Evolutionary conservation across 2,797 vertebrate species (phyloP), one percentile per base, ranked within the genome.

Genomic region (Botia almorhae): DNA sequence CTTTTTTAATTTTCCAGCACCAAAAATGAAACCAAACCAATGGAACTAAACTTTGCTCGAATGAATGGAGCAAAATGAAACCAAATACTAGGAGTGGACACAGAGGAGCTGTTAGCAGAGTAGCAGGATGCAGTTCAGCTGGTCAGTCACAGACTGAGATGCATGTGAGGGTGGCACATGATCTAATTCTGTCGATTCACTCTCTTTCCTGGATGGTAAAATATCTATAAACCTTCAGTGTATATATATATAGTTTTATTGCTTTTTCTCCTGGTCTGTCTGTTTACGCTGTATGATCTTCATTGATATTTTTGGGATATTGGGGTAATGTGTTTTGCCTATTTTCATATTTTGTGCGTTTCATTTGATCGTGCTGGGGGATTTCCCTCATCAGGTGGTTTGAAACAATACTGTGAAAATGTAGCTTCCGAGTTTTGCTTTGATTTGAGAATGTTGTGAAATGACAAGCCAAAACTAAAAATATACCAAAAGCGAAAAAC

Each of bases 401-500:
- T 88, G 84, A 92, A 87, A 89, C 83, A 82, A 88, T 90, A 92
- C 92, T 93, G 92, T 94, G 92, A 93, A 93, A 88, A 92, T 91
- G 89, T 93, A 93, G 90, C 92, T 93, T 93, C 89, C 88, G 85
- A 83, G 84, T 71, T 85, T 82, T 85, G 83, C 63, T 80, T 81
- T 75, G 79, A 89, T 89, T 26, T 75, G 85, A 85, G 86, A 91
- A 92, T 89, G 87, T 92, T 68, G 82, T 84, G 82, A 89, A 81
- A 83, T 74, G 80, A 80, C 29, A 86, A 92, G 90, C 92, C 91
- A 93, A 92, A 92, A 92, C 82, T 85, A 84, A 91, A 76, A 90
- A 51, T 3, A 65, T 73, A 80, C 89, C 90, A 89, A 93, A 93
- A 92, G 83, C 83, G 33, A 33, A 33, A 80, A 90, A 92, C 23